Evolutionary conservation across 2,113 vertebrate species (phyloP).

Genomic region (Propithecus coquereli): DNA sequence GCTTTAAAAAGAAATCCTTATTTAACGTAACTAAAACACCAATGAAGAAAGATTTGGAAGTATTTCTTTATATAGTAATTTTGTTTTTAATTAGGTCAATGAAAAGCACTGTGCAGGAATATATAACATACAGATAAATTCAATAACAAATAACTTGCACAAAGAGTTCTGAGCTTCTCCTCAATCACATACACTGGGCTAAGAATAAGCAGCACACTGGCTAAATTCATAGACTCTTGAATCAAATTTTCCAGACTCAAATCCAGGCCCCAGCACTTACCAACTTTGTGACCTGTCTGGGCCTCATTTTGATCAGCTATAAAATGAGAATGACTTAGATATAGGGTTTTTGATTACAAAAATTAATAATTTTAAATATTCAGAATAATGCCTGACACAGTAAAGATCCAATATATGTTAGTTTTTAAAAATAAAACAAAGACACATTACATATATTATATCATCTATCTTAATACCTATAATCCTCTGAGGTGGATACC

Average conservation of each 20-base stretch:
- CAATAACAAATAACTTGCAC: neutral
- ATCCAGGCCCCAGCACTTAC: neutral
- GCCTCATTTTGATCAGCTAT: neutral
- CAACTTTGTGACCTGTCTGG: neutral
- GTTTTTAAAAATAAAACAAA: neutral
- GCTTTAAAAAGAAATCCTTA: conserved; percentile 23
- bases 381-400: neutral
- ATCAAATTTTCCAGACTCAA: neutral
- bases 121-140: neutral
- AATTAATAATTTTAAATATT: neutral
- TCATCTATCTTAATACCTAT: neutral
- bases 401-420: neutral
- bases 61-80: neutral
- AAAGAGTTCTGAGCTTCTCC: neutral
- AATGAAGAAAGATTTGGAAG: neutral
- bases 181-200: neutral
- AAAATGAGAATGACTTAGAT: neutral
- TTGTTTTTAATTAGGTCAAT: neutral
- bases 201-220: neutral
- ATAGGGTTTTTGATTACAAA: neutral
- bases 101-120: neutral
- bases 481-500: neutral
- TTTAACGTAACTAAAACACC: neutral
- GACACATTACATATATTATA: neutral
- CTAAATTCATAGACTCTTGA: neutral